These are phyloP conservation scores for Cyclopterus lumpus DNA, from an alignment of 2,797 vertebrate species.

Conservation along the genomic window DNA sequence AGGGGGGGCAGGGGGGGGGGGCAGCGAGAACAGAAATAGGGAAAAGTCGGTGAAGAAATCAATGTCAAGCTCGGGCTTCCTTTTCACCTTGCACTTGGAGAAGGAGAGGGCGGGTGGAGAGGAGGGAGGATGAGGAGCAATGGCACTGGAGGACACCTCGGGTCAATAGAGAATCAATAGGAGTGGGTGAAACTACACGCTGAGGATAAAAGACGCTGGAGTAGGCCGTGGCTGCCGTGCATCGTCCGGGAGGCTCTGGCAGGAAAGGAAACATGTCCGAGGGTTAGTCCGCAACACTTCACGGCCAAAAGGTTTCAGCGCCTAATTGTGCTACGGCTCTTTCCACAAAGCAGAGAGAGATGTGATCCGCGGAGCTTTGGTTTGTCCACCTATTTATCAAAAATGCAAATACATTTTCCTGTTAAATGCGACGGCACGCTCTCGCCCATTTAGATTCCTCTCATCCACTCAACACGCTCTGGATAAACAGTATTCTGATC, in stretches of 20 bases:
- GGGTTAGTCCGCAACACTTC: slow-evolving; percentile 72
- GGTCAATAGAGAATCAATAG: slow-evolving; percentile 99
- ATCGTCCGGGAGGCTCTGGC: slow-evolving; percentile 86
- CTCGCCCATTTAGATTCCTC: slow-evolving; percentile 5
- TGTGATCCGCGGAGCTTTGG: background rate
- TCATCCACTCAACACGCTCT: slow-evolving; percentile 17
- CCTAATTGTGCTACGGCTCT: slow-evolving; percentile 61
- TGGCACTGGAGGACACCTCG: slow-evolving; percentile 90
- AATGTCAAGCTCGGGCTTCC: slow-evolving; percentile 76
- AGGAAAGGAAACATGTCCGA: slow-evolving; percentile 77
- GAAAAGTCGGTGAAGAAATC: slow-evolving; percentile 68
- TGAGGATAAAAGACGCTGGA: slow-evolving; percentile 92
- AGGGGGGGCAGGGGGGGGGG: slow-evolving; percentile 45
- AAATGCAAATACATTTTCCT: slow-evolving; percentile 54
- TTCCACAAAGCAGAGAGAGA: slow-evolving; percentile 20
- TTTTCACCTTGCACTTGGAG: slow-evolving; percentile 81
- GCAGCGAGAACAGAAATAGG: slow-evolving; percentile 47
- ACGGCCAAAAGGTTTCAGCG: slow-evolving; percentile 58
- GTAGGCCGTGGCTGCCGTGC: slow-evolving; percentile 84
- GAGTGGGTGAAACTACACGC: slow-evolving; percentile 92
- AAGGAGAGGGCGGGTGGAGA: slow-evolving; percentile 37
- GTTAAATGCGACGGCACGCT: slow-evolving; percentile 26
- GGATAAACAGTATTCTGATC: background rate
- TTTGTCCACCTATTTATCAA: slow-evolving; percentile 48
- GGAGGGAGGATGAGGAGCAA: slow-evolving; percentile 81